phyloP scores from a whole-genome alignment of 35 echinoderm and acorn worm species.

The Apostichopus parvimensis region DNA sequence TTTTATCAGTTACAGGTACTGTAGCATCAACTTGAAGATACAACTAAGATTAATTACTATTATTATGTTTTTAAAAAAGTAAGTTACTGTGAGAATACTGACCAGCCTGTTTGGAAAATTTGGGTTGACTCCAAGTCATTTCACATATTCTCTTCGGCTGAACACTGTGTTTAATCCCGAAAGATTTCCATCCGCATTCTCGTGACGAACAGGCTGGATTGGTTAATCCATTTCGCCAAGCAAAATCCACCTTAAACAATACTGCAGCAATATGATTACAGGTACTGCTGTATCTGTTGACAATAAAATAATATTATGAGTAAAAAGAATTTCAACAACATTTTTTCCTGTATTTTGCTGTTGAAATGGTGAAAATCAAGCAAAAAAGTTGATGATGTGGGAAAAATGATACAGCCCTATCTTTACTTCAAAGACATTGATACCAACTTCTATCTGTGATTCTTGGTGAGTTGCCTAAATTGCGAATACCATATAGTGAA shows the following conservation, averaged over 20 bases:
- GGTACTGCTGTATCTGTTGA: slow-evolving; percentile 23
- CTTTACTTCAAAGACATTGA: no score
- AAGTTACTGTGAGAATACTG: no score
- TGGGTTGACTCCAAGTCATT: slow-evolving; percentile 57
- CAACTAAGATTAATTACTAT: no score
- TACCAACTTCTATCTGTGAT: no score
- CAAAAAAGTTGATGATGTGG: no score
- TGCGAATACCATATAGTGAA: background rate
- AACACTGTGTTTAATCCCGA: slow-evolving; percentile 19
- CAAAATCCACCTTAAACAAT: slow-evolving; percentile 68
- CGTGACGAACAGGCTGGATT: slow-evolving; percentile 63
- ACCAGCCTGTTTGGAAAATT: slow-evolving; percentile 58
- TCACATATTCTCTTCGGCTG: slow-evolving; percentile 18
- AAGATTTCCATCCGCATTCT: slow-evolving; percentile 59
- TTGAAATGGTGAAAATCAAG: background rate
- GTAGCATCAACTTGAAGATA: no score
- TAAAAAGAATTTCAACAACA: background rate
- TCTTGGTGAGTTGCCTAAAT: background rate
- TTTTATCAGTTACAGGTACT: no score
- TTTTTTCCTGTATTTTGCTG: background rate
- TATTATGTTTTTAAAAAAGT: no score
- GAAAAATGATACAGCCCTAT: no score
- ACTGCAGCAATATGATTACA: slow-evolving; percentile 72
- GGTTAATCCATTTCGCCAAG: slow-evolving; percentile 66
- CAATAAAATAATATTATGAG: background rate